Base-by-base conservation (phyloP, 2,888 invertebrate species). In the Seira ritae region DNA sequence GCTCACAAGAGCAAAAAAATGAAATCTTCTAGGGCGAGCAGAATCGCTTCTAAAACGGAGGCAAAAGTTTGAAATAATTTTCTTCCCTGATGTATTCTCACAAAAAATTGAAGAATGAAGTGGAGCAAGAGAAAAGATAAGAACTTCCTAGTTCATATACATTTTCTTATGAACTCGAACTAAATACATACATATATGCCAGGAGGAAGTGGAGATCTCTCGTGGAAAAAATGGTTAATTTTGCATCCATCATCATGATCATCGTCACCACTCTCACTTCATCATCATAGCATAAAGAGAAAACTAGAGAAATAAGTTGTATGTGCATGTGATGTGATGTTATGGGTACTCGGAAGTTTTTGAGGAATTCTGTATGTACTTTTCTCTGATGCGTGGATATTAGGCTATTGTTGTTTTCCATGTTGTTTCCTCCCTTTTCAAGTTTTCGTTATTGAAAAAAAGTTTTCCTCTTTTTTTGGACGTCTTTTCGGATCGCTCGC, bases 191-290 rank as follows among this genome's bases (percentile, higher is more conserved):
- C 31, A 31, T 31, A 31, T 31, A 55, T 8, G 55, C 15, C 31
- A 8, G 55, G 55, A 65, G 65, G 65, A 65, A 20, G 22, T 55
- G 15, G 55, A n/a, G 55, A 55, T 17, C n/a, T 72, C 31, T 66
- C 67, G 20, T 50, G 50, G 62, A 55, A 55, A 12, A 75, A 67
- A 66, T 66, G 55, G 24, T 69, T 76, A 50, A 76, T 76, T 76
- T 55, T 76, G 67, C 76, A 76, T 76, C 69, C 76, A 76, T 69
- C 76, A 76, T 69, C 76, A 76, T 76, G 31, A 31, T 2, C 31
- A 31, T 31, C 31, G 8, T 31, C 31, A 31, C 31, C 31, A 31
- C 31, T 67, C 19, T 69, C 75, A 75, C 75, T 31, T 75, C 55
- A 75, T 66, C 23, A 55, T 55, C 55, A 55, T 55, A 8, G 6